Base-by-base conservation (phyloP, 2,888 invertebrate genomes). In the Pollenia angustigena region DNA sequence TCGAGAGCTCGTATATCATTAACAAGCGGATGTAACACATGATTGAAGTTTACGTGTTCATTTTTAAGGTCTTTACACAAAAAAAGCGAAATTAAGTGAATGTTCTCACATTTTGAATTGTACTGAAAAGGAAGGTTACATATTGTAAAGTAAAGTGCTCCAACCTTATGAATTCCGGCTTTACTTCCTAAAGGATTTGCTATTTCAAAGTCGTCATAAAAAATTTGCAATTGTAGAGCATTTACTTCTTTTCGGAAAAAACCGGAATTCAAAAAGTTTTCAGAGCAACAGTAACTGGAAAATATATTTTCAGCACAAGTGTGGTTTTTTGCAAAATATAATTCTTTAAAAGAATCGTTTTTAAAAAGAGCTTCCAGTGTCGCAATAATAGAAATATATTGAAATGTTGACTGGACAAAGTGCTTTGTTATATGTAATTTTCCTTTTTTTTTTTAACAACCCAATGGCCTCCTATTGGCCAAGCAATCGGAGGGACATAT, bases 141-240 rank as follows among this genome's bases (percentile, higher is more conserved):
- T 16, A 78, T 64, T 48, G 78, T 64, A 40, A 78, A 78, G 52
- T 78, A 78, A 78, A 78, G 23, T 64, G 66, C 64, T 32, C 78
- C 78, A 48, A 78, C 66, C 56, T 74, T 74, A 58, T 74, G 58
- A 74, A 74, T 40, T 74, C 74, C 74, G 23, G 69, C 52, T 68
- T 68, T 66, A 79, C 68, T 79, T 56, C 79, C 56, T 68, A 69
- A 54, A 50, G 66, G 62, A 78, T 78, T 78, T 48, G 68, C 52
- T 44, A 79, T n/a, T 79, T 78, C 78, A 23, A 78, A 64, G 68
- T 78, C 78, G 54, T 78, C 78, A 68, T 78, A 78, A 66, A 78
- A 79, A 42, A 56, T 68, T 66, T 79, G 66, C 52, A 79, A 56
- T 79, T 79, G 54, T 54, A 79, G 52, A 44, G 68, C 68, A 46